These are phyloP conservation scores for Microcebus tavaratra DNA, from an alignment of 2,113 vertebrate genomes.

Conservation along the genomic window DNA sequence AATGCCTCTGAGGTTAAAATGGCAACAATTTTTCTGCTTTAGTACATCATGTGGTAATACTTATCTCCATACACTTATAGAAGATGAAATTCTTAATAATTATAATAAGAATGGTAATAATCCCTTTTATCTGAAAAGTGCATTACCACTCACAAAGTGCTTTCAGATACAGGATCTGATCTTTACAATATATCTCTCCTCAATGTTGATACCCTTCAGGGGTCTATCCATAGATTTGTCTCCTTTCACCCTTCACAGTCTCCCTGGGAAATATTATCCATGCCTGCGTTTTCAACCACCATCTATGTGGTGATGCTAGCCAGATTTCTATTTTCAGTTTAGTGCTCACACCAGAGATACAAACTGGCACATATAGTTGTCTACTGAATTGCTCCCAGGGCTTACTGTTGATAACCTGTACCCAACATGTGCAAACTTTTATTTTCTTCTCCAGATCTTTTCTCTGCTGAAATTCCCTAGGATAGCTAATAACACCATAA, in stretches of 20 bases:
- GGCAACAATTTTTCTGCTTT: background rate
- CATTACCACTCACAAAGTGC: background rate
- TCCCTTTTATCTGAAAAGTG: background rate
- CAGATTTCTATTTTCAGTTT: conserved; percentile 29
- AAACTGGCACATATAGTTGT: background rate
- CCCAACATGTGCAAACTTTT: background rate
- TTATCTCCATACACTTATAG: background rate
- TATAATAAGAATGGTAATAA: background rate
- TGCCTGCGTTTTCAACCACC: conserved; percentile 9
- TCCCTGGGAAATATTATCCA: background rate
- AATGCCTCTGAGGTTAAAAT: background rate
- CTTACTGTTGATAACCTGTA: background rate
- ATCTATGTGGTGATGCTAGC: background rate
- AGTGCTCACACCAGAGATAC: background rate
- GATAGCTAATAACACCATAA: background rate
- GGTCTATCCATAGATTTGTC: background rate
- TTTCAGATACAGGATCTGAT: background rate
- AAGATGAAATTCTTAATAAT: background rate
- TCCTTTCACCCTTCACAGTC: background rate
- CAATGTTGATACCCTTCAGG: background rate
- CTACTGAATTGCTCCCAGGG: background rate
- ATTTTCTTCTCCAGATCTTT: background rate
- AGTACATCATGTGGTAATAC: background rate
- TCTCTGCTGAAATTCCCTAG: background rate
- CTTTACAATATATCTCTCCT: background rate